Percentiles rank a stretch among this genome's conserved stretches.
phyloP scores from a whole-genome alignment of 2,888 invertebrate genomes.

The Zhengitettix transpicula region DNA sequence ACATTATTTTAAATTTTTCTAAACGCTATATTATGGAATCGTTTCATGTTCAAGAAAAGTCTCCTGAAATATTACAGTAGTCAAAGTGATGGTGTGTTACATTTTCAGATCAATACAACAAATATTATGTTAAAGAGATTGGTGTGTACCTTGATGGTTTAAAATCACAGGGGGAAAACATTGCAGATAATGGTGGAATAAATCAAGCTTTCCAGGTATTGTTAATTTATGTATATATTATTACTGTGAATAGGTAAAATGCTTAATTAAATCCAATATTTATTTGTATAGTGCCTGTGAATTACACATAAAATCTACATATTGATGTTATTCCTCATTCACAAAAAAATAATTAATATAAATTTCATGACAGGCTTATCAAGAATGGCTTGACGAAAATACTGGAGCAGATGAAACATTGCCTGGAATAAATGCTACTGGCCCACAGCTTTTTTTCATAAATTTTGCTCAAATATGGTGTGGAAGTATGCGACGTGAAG shows the following conservation, averaged over 20 bases:
- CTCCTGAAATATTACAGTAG: too few species aligned
- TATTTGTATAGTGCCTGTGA: too few species aligned
- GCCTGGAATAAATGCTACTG: slow-evolving; percentile 55
- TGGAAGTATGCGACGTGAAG: slow-evolving; percentile 65
- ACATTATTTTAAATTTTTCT: too few species aligned
- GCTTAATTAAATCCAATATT: too few species aligned
- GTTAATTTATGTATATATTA: too few species aligned
- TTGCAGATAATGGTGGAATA: slow-evolving; percentile 91
- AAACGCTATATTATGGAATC: too few species aligned
- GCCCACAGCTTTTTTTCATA: slow-evolving; percentile 72
- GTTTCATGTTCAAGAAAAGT: too few species aligned
- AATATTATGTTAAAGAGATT: slow-evolving; percentile 65
- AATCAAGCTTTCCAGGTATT: slow-evolving; percentile 63
- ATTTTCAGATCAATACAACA: slow-evolving; percentile 57
- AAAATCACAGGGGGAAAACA: slow-evolving; percentile 83
- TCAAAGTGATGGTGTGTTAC: not conserved
- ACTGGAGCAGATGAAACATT: slow-evolving; percentile 44
- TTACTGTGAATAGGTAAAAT: slow-evolving; percentile 20
- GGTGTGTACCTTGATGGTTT: slow-evolving; percentile 57
- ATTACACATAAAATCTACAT: too few species aligned
- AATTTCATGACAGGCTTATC: too few species aligned
- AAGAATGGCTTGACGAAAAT: slow-evolving; percentile 24
- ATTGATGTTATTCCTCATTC: too few species aligned
- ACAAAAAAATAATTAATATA: too few species aligned
- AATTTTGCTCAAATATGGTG: slow-evolving; percentile 84